phyloP scores from a whole-genome alignment of 2,797 vertebrate genomes.

The Coregonus suidteri region DNA sequence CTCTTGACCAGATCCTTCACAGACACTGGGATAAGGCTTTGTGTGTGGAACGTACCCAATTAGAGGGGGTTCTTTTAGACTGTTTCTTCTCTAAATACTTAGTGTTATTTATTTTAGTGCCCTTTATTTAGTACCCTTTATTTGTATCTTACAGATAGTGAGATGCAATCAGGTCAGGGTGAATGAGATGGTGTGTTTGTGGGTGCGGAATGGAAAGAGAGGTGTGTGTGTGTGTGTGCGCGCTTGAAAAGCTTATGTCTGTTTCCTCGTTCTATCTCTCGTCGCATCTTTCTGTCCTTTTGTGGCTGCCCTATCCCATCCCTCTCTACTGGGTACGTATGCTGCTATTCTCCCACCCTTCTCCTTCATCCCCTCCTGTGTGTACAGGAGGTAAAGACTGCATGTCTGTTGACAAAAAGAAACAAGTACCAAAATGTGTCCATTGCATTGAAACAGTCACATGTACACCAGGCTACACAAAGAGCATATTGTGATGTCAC shows the following conservation, averaged over 20 bases:
- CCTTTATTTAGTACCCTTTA: no score
- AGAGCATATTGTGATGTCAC: background rate
- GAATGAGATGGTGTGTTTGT: background rate
- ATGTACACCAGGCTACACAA: background rate
- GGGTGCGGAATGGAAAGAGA: background rate
- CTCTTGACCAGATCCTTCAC: background rate
- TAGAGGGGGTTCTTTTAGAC: background rate
- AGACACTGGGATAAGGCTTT: background rate
- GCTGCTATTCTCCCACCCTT: background rate
- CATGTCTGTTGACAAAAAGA: background rate
- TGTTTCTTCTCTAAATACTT: background rate
- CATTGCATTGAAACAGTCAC: slow-evolving; percentile 3
- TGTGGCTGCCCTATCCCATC: background rate
- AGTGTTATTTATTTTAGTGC: no score
- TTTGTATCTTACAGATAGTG: no score
- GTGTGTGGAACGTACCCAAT: background rate
- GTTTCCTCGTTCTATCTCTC: slow-evolving; percentile 4
- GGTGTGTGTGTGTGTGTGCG: no score
- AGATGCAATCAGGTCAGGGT: background rate
- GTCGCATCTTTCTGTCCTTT: background rate
- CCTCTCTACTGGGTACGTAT: background rate
- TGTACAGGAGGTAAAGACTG: background rate
- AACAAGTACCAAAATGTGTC: background rate
- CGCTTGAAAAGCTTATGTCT: background rate
- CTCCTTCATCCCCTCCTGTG: background rate